Percentiles rank a stretch among this genome's conserved stretches.
These are phyloP conservation scores for Peromyscus melanophrys DNA, from an alignment of 2,797 vertebrate genomes.

Conservation along the genomic window DNA sequence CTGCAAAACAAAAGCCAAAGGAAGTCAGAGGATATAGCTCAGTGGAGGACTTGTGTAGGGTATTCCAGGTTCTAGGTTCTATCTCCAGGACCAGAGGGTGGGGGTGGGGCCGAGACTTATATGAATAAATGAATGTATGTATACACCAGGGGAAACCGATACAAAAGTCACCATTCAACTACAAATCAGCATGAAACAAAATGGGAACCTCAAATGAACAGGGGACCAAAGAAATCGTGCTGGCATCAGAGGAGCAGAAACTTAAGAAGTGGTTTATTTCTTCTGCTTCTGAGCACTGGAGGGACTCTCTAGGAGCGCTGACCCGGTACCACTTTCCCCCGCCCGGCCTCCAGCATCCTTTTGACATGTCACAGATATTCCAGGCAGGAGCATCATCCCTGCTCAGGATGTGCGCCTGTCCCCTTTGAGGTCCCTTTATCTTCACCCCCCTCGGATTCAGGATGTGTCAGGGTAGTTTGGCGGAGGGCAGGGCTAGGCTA, in stretches of 20 bases:
- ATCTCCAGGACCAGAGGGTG: neutral
- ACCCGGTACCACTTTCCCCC: neutral
- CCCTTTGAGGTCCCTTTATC: conserved; percentile 27
- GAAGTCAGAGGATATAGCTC: neutral
- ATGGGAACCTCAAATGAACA: neutral
- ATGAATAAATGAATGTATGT: neutral
- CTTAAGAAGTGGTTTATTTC: neutral
- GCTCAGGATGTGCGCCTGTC: neutral
- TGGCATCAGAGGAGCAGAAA: neutral
- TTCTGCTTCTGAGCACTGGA: neutral
- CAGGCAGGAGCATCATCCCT: neutral
- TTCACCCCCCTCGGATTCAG: conserved; percentile 9
- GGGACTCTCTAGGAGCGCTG: neutral
- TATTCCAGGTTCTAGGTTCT: neutral
- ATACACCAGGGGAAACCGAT: no score
- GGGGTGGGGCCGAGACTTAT: no score
- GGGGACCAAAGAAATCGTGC: neutral
- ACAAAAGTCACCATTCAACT: neutral
- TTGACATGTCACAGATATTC: neutral
- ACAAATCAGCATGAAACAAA: neutral
- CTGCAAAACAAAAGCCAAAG: neutral
- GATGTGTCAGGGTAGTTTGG: neutral
- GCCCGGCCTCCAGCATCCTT: neutral
- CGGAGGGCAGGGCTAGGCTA: neutral
- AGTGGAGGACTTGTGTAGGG: neutral